Evolutionary conservation across 1,140 invertebrate species (phyloP).

Genomic region (Coelopa frigida): DNA sequence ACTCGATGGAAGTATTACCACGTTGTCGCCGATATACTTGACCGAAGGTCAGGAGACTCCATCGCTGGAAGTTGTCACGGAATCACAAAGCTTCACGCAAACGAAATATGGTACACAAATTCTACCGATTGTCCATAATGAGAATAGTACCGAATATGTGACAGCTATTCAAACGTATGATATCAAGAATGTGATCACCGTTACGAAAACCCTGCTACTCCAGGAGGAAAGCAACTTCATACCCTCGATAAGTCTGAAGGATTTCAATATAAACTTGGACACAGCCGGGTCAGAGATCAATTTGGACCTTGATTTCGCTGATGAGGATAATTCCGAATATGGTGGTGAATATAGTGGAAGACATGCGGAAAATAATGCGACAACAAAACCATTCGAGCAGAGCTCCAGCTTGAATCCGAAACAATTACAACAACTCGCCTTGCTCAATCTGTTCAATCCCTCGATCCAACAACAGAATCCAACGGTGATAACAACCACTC

Average conservation of each 20-base stretch:
- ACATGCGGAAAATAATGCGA: conserved; percentile 25
- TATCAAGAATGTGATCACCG: conserved; percentile 75
- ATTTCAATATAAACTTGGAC: conserved; percentile 78
- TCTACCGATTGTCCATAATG: conserved; percentile 63
- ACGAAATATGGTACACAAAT: conserved; percentile 79
- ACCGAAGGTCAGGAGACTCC: conserved; percentile 68
- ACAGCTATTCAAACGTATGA: conserved; percentile 84
- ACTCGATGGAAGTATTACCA: conserved; percentile 69
- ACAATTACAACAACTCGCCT: conserved; percentile 62
- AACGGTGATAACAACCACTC: conserved; percentile 64
- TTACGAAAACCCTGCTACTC: conserved; percentile 79
- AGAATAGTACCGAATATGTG: conserved; percentile 62
- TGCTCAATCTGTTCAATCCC: conserved; percentile 2
- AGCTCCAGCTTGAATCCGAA: neutral
- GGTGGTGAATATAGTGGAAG: conserved; percentile 47
- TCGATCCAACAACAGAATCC: neutral
- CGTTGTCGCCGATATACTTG: conserved; percentile 69
- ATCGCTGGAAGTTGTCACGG: conserved; percentile 77
- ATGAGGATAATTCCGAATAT: conserved; percentile 64
- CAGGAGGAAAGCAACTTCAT: conserved; percentile 68
- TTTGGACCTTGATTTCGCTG: conserved; percentile 74
- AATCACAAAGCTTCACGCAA: conserved; percentile 84
- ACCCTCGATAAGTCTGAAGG: conserved; percentile 59
- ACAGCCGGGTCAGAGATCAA: conserved; percentile 83
- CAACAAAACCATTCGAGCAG: conserved; percentile 45